Percentiles rank a stretch among this genome's conserved stretches.
Conservation (phyloP, 2,113 vertebrate genomes). For the Lethenteron reissneri region DNA sequence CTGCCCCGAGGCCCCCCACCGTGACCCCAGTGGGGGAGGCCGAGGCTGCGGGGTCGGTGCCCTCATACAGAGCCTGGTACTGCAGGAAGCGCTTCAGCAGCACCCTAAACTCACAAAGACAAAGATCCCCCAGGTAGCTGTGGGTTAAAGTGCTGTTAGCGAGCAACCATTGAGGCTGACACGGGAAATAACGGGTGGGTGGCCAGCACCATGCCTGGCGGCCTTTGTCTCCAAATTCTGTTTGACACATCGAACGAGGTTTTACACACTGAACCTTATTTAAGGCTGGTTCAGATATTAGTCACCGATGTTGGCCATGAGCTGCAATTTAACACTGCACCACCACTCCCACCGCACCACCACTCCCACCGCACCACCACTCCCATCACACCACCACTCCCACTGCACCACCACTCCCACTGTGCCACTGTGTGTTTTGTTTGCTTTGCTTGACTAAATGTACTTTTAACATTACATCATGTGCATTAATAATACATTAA, state of each 20-base stretch:
- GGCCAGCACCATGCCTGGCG: neutral
- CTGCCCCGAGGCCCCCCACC: conserved; percentile 13
- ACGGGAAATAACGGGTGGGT: neutral
- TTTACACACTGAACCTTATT: neutral
- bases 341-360: too few relatives aligned
- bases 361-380: too few relatives aligned
- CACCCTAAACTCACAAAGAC: conserved; percentile 24
- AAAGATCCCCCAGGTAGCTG: conserved; percentile 3
- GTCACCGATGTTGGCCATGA: too few relatives aligned
- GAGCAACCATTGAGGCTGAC: neutral
- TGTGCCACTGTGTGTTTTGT: too few relatives aligned
- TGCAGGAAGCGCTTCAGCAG: conserved; percentile 49
- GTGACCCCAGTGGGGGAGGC: conserved; percentile 16
- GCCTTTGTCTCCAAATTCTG: neutral
- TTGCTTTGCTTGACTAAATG: too few relatives aligned
- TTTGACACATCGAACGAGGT: neutral
- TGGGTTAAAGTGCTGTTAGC: neutral
- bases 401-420: too few relatives aligned
- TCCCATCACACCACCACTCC: too few relatives aligned
- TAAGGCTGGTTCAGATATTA: too few relatives aligned
- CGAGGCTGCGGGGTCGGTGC: conserved; percentile 23
- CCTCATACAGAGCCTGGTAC: conserved; percentile 45
- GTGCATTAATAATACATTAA: too few relatives aligned
- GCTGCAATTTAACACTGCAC: too few relatives aligned
- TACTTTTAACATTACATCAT: too few relatives aligned